Evolutionary conservation across 2,888 invertebrate species (phyloP).

Genomic region (Monoplex corrugatus): DNA sequence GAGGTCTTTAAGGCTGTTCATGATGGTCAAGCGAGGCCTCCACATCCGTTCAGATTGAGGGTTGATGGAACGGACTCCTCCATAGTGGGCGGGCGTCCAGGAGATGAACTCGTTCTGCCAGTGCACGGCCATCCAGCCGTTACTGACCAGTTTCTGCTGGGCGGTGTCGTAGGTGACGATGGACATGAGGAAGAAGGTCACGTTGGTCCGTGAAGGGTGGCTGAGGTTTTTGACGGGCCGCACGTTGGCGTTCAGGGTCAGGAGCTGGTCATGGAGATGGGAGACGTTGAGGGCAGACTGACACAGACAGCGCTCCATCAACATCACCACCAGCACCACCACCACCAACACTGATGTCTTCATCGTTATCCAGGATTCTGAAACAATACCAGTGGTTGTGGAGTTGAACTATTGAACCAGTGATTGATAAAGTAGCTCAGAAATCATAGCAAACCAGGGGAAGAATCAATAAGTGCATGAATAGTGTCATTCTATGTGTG

Average conservation of each 20-base stretch:
- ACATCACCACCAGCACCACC: no score
- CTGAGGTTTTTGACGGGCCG: conserved; percentile 24
- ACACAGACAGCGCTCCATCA: background rate
- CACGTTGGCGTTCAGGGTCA: background rate
- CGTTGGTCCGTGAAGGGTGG: background rate
- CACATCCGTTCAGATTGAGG: background rate
- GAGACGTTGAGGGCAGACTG: conserved; percentile 40
- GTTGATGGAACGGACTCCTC: background rate
- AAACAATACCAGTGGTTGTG: no score
- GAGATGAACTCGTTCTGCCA: conserved; percentile 44
- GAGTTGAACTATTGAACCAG: no score
- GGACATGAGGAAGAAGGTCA: conserved; percentile 40
- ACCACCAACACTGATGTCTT: no score
- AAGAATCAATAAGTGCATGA: no score
- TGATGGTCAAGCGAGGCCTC: conserved; percentile 33
- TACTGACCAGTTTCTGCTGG: conserved; percentile 43
- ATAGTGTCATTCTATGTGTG: no score
- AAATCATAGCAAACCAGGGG: no score
- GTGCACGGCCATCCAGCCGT: conserved; percentile 34
- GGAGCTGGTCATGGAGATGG: background rate
- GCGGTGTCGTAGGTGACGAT: conserved; percentile 40
- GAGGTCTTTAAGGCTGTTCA: conserved; percentile 41
- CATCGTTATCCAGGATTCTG: no score
- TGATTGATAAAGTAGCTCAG: no score
- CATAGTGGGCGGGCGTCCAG: conserved; percentile 28